phyloP scores from a whole-genome alignment of 2,797 vertebrate genomes.

The Crocodylus rhombifer region DNA sequence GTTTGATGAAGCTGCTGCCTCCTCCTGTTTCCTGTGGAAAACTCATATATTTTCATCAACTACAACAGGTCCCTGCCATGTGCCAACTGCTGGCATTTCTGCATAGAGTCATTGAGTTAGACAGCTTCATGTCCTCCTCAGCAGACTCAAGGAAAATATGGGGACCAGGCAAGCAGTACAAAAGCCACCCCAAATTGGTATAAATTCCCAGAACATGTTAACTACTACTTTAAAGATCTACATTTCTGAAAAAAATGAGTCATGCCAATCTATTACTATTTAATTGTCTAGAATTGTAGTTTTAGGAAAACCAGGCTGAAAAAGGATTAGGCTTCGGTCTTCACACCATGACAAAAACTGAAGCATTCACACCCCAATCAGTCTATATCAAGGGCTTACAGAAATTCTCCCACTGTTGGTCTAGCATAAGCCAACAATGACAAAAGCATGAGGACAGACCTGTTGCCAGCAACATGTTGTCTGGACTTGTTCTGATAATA shows the following conservation, averaged over 20 bases:
- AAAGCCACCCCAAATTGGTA: background rate
- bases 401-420: background rate
- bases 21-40: background rate
- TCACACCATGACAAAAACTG: background rate
- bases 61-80: background rate
- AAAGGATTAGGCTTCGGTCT: background rate
- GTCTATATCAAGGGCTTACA: background rate
- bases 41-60: background rate
- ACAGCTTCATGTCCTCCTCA: background rate
- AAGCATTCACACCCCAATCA: fast-evolving
- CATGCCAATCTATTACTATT: background rate
- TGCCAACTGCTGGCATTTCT: background rate
- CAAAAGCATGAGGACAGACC: background rate
- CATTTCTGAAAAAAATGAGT: background rate
- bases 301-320: background rate
- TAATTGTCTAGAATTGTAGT: background rate
- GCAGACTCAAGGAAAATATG: background rate
- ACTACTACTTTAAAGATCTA: background rate
- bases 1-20: background rate
- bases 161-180: background rate
- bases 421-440: background rate
- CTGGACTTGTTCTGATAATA: background rate
- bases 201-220: background rate
- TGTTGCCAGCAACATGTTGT: background rate
- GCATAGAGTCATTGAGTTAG: background rate